phyloP scores from a whole-genome alignment of 2,888 invertebrate genomes.

The Morinoia aosen region DNA sequence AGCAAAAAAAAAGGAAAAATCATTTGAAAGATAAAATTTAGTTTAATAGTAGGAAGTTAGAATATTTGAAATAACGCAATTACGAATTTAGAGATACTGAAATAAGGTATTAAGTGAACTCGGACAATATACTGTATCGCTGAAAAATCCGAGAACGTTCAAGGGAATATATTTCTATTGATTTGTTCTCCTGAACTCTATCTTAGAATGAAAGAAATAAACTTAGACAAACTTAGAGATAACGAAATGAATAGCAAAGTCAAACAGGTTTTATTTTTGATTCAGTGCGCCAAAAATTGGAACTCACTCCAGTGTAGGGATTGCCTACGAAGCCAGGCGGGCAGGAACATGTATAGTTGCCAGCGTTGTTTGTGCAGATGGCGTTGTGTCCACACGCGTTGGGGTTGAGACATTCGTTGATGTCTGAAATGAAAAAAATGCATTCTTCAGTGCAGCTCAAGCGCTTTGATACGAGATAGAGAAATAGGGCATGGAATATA shows the following conservation, averaged over 20 bases:
- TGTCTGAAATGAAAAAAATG: conserved; percentile 76
- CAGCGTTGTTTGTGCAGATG: conserved; percentile 85
- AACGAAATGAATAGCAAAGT: background rate
- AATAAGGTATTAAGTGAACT: background rate
- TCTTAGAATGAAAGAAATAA: background rate
- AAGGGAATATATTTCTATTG: background rate
- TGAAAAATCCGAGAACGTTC: background rate
- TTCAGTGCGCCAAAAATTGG: background rate
- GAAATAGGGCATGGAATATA: background rate
- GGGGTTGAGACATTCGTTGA: conserved; percentile 88
- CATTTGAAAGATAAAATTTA: background rate
- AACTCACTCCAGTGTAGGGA: conserved; percentile 79
- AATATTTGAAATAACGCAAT: background rate
- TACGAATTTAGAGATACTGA: background rate
- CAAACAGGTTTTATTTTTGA: background rate
- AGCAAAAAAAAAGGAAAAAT: background rate
- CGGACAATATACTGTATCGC: too few relatives aligned
- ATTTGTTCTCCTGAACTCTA: background rate
- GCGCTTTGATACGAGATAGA: background rate
- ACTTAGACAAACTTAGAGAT: background rate
- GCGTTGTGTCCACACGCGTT: conserved; percentile 87
- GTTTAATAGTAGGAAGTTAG: background rate
- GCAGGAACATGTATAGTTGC: conserved; percentile 90
- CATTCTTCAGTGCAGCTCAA: background rate
- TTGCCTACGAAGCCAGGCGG: conserved; percentile 87